phyloP scores from a whole-genome alignment of 2,888 invertebrate genomes.

The Drepanosiphum platanoidis region DNA sequence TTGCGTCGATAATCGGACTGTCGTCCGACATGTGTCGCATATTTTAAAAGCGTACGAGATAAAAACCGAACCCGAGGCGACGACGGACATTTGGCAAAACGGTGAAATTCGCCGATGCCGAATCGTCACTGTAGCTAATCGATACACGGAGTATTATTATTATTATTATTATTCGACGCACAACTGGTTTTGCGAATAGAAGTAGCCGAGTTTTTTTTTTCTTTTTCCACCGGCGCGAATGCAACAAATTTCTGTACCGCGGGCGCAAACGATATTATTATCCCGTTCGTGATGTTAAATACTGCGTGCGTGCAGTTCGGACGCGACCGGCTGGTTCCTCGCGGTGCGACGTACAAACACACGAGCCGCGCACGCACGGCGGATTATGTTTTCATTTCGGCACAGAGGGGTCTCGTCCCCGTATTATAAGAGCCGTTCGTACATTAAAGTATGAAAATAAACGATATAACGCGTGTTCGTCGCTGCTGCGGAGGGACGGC shows the following conservation, averaged over 20 bases:
- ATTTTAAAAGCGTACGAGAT: background rate
- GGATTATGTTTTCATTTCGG: background rate
- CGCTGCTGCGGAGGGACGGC: background rate
- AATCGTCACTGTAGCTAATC: background rate
- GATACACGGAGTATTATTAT: background rate
- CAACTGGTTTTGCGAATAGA: background rate
- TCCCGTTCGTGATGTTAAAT: background rate
- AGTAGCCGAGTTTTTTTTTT: conserved; percentile 4
- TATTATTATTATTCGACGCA: too few species aligned
- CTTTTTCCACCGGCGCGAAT: background rate
- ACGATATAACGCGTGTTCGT: background rate
- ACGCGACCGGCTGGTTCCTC: background rate
- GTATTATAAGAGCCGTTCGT: too few species aligned
- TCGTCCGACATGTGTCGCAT: too few species aligned
- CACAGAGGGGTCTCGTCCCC: background rate
- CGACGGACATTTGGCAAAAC: background rate
- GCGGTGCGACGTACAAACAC: background rate
- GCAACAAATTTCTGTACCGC: background rate
- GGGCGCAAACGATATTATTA: background rate
- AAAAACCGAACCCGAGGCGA: background rate
- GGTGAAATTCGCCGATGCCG: background rate
- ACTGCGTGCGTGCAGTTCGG: background rate
- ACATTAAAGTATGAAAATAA: too few species aligned
- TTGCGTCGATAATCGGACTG: too few species aligned
- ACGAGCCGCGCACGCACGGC: background rate